Conservation (phyloP, 2,888 invertebrate genomes). For the Lycia hirtaria region DNA sequence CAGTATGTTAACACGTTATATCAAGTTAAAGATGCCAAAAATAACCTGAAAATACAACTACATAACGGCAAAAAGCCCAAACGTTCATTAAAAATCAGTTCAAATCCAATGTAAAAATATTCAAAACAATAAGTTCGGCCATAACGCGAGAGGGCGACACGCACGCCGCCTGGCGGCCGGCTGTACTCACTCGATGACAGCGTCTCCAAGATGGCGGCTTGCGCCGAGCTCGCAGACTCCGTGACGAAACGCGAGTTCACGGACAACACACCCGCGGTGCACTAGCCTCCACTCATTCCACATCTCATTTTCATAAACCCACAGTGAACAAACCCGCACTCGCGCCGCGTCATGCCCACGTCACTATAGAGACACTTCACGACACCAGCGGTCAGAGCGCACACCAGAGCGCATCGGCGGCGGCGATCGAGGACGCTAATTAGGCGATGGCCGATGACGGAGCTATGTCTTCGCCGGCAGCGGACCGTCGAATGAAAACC, state of each 20-base stretch:
- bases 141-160: constrained; percentile 68
- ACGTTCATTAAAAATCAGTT: constrained; percentile 40
- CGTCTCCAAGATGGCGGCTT: constrained; percentile 76
- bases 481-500: constrained; percentile 84
- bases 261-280: constrained; percentile 54
- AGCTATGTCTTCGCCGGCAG: constrained; percentile 83
- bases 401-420: constrained; percentile 3
- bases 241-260: constrained; percentile 44
- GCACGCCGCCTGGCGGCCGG: constrained; percentile 77
- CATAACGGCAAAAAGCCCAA: not conserved
- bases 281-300: constrained; percentile 55
- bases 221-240: constrained; percentile 44
- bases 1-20: too few relatives aligned
- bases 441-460: constrained; percentile 74
- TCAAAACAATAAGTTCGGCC: constrained; percentile 70
- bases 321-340: constrained; percentile 38
- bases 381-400: constrained; percentile 9
- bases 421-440: constrained; percentile 52
- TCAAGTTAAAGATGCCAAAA: not conserved
- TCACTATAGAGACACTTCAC: constrained; percentile 19
- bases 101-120: constrained; percentile 77
- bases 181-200: constrained; percentile 68
- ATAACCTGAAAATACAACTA: not conserved
- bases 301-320: constrained; percentile 60
- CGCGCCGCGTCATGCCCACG: constrained; percentile 26